Conservation (phyloP, 2,888 invertebrate species). For the Diachrysia chrysitis region DNA sequence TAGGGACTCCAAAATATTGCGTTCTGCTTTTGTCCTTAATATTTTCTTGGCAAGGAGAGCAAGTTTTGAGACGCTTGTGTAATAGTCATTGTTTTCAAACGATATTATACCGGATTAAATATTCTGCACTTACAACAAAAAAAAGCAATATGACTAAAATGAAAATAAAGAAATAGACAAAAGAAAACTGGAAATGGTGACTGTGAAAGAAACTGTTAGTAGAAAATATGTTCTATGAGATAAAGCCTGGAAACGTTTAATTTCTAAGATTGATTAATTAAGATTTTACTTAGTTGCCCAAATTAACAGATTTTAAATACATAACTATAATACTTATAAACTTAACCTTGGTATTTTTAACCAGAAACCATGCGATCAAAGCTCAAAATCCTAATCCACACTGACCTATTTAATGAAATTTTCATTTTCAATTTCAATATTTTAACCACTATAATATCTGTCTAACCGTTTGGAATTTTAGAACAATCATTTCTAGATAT, state of each 20-base stretch:
- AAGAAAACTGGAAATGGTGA: background rate
- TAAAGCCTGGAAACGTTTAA: background rate
- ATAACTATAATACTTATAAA: no score
- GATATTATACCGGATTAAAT: background rate
- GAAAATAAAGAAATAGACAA: background rate
- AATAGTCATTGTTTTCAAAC: background rate
- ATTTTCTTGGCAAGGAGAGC: slow-evolving; percentile 16
- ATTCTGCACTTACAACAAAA: background rate
- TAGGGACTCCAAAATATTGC: slow-evolving; percentile 26
- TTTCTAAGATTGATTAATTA: background rate
- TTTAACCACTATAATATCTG: background rate
- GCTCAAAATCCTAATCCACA: background rate
- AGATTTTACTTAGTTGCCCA: background rate
- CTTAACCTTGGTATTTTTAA: background rate
- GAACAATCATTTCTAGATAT: slow-evolving; percentile 26
- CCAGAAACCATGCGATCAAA: background rate
- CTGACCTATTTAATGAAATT: background rate
- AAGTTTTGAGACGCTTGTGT: slow-evolving; percentile 13
- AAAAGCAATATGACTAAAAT: background rate
- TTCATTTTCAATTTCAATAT: background rate
- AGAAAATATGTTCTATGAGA: no score
- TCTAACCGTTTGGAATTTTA: slow-evolving; percentile 17
- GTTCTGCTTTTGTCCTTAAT: slow-evolving; percentile 8
- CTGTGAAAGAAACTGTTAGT: no score
- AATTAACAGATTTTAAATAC: no score